These are phyloP conservation scores for chimpanzee (Pan troglodytes) DNA, from an alignment of 2,113 vertebrate genomes.

Conservation along the genomic window NHGRI_mPanTro3-v2.1_pri NC_072408.2:55600001-55600500, in stretches of 20 bases:
- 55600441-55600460: conserved; percentile 93
- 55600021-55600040: conserved; percentile 42
- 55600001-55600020: neutral
- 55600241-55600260: neutral
- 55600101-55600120: conserved; percentile 4
- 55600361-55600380: conserved; percentile 91
- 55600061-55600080: neutral
- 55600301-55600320: conserved; percentile 85
- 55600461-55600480: neutral
- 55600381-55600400: conserved; percentile 88
- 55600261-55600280: neutral
- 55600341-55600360: conserved; percentile 87
- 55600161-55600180: conserved; percentile 31
- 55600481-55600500: conserved; percentile 25
- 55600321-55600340: conserved; percentile 87
- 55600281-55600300: conserved; percentile 8
- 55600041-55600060: neutral
- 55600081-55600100: neutral
- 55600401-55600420: conserved; percentile 91
- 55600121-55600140: conserved; percentile 11
- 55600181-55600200: conserved; percentile 48
- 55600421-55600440: conserved; percentile 89
- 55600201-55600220: conserved; percentile 50
- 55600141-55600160: conserved; percentile 16
- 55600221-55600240: neutral